A percentile compares a stretch with the other conserved stretches of the same genome.
Evolutionary conservation across 2,888 invertebrate species (phyloP).

Genomic region (Antheraea assamensis): DNA sequence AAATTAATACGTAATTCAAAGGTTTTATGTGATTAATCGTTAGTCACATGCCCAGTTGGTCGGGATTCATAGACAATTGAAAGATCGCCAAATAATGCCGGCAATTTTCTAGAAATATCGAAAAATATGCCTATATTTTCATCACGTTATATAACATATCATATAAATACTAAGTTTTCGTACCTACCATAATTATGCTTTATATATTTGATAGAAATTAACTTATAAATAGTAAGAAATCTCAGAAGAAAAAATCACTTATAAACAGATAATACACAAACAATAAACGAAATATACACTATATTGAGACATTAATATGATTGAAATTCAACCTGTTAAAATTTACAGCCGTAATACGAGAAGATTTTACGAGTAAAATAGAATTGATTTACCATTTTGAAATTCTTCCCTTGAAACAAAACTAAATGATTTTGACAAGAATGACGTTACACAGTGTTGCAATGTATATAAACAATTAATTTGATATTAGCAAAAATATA

Average conservation of each 20-base stretch:
- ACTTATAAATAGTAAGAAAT: neutral
- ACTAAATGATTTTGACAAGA: constrained; percentile 26
- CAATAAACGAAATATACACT: constrained; percentile 48
- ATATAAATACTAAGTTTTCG: constrained; percentile 25
- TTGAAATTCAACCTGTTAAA: neutral
- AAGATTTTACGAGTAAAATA: constrained; percentile 53
- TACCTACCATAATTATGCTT: constrained; percentile 33
- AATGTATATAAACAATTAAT: neutral
- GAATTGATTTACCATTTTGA: constrained; percentile 75
- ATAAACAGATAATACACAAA: constrained; percentile 42
- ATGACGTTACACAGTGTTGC: constrained; percentile 17
- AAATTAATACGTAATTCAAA: constrained; percentile 7
- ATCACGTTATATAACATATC: neutral
- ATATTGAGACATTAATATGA: constrained; percentile 31
- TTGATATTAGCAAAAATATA: neutral
- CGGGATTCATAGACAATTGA: constrained; percentile 28
- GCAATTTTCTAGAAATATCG: constrained; percentile 17
- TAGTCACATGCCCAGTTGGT: constrained; percentile 57
- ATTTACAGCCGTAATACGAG: constrained; percentile 21
- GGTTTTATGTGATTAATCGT: constrained; percentile 6
- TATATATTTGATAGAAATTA: neutral
- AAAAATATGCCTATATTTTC: neutral
- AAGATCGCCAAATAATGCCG: constrained; percentile 26
- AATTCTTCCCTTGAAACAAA: constrained; percentile 42
- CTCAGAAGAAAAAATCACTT: constrained; percentile 30